Percentiles rank a stretch among this genome's conserved stretches.
Conservation (phyloP, 1,140 invertebrate species). For the Acromyrmex echinatior region DNA sequence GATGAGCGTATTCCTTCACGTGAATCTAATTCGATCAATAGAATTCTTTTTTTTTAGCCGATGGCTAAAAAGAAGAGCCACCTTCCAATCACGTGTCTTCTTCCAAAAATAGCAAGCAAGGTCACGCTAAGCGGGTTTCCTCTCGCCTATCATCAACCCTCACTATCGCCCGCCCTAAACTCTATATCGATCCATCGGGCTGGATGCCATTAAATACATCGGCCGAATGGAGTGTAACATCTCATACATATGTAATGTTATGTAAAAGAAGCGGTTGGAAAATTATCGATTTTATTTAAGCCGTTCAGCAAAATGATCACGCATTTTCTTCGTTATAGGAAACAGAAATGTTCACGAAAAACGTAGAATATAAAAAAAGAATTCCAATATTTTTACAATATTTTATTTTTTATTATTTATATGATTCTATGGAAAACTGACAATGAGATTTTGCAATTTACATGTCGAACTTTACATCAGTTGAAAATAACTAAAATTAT, state of each 20-base stretch:
- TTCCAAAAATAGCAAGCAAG: constrained; percentile 75
- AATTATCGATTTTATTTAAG: not conserved
- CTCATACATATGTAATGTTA: constrained; percentile 17
- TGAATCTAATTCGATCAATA: constrained; percentile 57
- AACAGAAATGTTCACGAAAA: not conserved
- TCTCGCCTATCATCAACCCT: constrained; percentile 24
- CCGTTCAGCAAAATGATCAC: not conserved
- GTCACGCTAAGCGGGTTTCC: constrained; percentile 60
- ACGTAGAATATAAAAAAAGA: not conserved
- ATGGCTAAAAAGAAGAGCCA: constrained; percentile 52
- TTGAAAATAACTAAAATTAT: not conserved
- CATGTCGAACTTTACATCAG: not conserved
- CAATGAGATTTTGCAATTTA: not conserved
- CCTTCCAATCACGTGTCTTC: constrained; percentile 53
- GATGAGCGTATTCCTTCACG: constrained; percentile 4
- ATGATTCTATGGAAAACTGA: not conserved
- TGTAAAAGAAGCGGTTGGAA: not conserved
- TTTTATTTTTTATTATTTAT: not conserved
- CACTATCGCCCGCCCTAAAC: constrained; percentile 51
- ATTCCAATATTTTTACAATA: not conserved
- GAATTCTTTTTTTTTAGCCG: constrained; percentile 46
- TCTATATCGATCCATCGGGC: constrained; percentile 68
- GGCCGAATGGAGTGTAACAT: constrained; percentile 11
- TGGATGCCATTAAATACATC: constrained; percentile 43
- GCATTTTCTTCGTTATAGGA: not conserved